Evolutionary conservation across 2,888 invertebrate genomes (phyloP), one percentile per base, ranked within the genome.

Genomic region (Vannuccia rotundouncinata): DNA sequence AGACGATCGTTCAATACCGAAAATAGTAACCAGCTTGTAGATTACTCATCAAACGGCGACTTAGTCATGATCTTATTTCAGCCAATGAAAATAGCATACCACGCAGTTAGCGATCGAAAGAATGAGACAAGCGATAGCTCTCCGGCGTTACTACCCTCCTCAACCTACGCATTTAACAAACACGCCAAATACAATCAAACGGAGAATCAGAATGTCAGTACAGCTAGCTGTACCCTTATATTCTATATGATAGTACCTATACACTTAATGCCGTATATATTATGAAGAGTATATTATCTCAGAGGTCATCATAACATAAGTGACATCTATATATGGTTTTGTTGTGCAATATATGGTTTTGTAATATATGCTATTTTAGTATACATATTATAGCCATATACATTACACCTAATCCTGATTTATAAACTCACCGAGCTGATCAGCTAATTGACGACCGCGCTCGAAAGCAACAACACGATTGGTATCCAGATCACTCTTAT

Each of bases 401-500:
- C 5, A 22, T 22, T 75, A 22, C 75, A 17, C 2, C 10, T 13
- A 75, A 27, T 25, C 17, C 25, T 13, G 22, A 75, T 13, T 27
- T 27, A 75, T 75, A 25, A 25, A 59, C 13, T 59, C 22, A 89
- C 89, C 96, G 84, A 99, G 91, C 88, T 98, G 96, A 85, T 97
- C 97, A 77, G 99, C 97, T 83, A 99, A 90, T 87, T 97, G 96
- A 87, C 95, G 93, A 82, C 99, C 99, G 84, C 98, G 91, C 85
- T 99, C 98, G 84, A 93, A 93, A 84, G 95, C 95, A 84, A 99
- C 96, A 59, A 99, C 97, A 83, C 98, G 91, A 86, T 99, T 98
- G 85, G 97, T 96, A 86, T 97, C 98, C 94, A 99, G 95, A 89
- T 99, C 99, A 89, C 98, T 98, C 90, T 99, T 99, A 91, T 98